phyloP scores from a whole-genome alignment of 2,113 vertebrate species.

The Stegostoma tigrinum region DNA sequence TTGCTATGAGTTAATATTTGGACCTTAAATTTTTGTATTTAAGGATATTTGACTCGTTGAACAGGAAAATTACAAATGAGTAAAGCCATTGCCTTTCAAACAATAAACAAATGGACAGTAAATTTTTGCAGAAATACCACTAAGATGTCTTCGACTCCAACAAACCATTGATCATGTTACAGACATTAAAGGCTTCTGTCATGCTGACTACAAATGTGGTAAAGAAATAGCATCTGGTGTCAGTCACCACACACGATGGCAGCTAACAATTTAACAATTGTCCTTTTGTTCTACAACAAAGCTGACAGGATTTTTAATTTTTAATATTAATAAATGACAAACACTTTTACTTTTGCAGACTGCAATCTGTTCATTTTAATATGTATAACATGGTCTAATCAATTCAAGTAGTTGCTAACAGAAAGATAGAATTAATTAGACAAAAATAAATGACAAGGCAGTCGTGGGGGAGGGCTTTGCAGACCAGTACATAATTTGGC shows the following conservation, averaged over 20 bases:
- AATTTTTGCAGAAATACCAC: neutral
- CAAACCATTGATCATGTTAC: neutral
- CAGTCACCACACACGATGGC: neutral
- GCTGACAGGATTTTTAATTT: neutral
- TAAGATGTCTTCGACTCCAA: neutral
- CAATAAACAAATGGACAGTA: neutral
- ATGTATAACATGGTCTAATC: conserved; percentile 14
- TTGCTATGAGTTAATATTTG: neutral
- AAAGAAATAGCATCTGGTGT: neutral
- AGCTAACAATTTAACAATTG: conserved; percentile 12
- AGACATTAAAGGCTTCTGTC: neutral
- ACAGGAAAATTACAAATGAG: neutral
- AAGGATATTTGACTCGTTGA: neutral
- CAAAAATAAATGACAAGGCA: neutral
- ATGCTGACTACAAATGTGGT: neutral
- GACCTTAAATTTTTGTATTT: neutral
- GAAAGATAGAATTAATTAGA: conserved; percentile 19
- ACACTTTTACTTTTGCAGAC: neutral
- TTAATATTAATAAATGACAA: neutral
- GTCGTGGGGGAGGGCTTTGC: neutral
- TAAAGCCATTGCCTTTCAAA: neutral
- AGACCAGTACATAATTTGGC: too few species aligned
- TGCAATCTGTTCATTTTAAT: conserved; percentile 19
- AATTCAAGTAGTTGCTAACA: conserved; percentile 5
- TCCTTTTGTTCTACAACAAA: neutral